A percentile compares a stretch with the other conserved stretches of the same genome.
These are phyloP conservation scores for Cydia amplana DNA, from an alignment of 1,140 invertebrate genomes.

Conservation along the genomic window DNA sequence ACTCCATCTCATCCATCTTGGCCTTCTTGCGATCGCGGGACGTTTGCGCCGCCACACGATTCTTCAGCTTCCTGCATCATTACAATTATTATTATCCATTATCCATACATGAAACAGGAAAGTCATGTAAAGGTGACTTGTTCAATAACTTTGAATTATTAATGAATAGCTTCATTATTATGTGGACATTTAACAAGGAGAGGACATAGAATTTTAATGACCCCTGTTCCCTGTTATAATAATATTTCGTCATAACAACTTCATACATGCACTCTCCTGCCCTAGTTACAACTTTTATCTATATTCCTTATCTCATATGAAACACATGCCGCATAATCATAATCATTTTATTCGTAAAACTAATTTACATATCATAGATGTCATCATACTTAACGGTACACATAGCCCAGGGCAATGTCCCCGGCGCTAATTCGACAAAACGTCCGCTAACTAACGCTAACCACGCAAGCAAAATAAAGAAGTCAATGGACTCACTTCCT, in stretches of 20 bases:
- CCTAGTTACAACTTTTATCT: slow-evolving; percentile 10
- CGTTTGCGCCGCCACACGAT: slow-evolving; percentile 98
- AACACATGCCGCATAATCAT: background rate
- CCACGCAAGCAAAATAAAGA: slow-evolving; percentile 52
- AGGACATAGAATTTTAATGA: background rate
- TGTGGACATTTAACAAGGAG: background rate
- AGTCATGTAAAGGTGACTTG: background rate
- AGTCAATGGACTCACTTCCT: slow-evolving; percentile 84
- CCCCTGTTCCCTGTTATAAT: background rate
- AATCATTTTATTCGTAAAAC: too few relatives aligned
- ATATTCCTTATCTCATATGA: background rate
- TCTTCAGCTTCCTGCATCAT: slow-evolving; percentile 93
- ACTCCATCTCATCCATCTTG: slow-evolving; percentile 93
- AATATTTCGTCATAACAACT: background rate
- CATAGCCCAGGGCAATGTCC: slow-evolving; percentile 21
- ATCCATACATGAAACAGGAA: background rate
- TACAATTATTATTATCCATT: slow-evolving; percentile 34
- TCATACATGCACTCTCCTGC: background rate
- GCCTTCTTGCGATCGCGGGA: slow-evolving; percentile 98
- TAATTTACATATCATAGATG: too few relatives aligned
- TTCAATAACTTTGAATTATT: slow-evolving; percentile 4
- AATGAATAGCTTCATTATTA: background rate
- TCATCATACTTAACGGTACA: slow-evolving; percentile 20
- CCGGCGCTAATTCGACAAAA: slow-evolving; percentile 33
- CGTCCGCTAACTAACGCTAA: slow-evolving; percentile 35